Conservation (phyloP, 2,797 vertebrate genomes). For the Zalophus californianus region DNA sequence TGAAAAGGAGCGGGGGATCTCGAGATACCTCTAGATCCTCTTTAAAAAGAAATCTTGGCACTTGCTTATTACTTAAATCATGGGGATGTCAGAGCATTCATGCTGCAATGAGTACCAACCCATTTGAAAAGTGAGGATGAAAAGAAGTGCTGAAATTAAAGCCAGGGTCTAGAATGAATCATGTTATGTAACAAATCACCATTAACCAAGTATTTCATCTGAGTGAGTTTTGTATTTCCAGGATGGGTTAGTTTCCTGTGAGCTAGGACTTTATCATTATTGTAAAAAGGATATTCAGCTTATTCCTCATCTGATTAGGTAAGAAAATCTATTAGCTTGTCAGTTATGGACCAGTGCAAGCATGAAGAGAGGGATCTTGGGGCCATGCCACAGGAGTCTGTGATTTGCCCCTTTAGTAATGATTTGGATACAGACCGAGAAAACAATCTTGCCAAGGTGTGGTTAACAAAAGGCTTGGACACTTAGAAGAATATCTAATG, state of each 20-base stretch:
- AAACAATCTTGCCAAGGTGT: background rate
- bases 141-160: background rate
- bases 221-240: background rate
- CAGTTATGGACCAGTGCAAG: background rate
- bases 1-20: background rate
- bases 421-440: background rate
- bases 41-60: background rate
- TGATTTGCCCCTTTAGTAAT: background rate
- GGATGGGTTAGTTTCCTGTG: background rate
- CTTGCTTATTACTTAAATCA: background rate
- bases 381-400: background rate
- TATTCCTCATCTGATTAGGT: background rate
- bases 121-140: constrained; percentile 8
- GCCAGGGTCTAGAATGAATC: background rate
- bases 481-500: background rate
- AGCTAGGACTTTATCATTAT: background rate
- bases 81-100: background rate
- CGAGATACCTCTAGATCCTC: background rate
- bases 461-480: constrained; percentile 18
- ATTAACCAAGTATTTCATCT: background rate
- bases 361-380: background rate
- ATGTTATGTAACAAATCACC: background rate
- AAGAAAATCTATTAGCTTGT: background rate
- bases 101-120: background rate
- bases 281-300: background rate